A percentile compares a stretch with the other conserved stretches of the same genome.
These are phyloP conservation scores for Oxycera nigricornis DNA, from an alignment of 2,888 invertebrate species.

Conservation along the genomic window DNA sequence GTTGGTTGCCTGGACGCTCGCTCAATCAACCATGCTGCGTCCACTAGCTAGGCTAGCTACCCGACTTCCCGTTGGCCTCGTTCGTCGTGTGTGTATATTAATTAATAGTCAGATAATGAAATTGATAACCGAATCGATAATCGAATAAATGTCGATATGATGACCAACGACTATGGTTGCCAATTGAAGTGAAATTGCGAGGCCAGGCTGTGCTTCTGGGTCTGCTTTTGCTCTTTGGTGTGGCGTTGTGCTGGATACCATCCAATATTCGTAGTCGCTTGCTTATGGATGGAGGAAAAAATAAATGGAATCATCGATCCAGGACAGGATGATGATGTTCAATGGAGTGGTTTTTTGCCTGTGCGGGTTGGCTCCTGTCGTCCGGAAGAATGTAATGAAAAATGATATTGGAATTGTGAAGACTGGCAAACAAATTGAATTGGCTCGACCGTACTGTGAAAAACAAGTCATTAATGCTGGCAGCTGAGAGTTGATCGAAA, in stretches of 20 bases:
- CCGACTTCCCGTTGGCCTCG: neutral
- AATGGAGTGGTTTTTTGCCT: neutral
- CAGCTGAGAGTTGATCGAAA: too few species aligned
- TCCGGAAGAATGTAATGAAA: neutral
- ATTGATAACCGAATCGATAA: slow-evolving; percentile 35
- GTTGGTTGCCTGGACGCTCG: neutral
- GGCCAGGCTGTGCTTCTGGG: neutral
- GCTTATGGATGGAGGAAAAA: neutral
- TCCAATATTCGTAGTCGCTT: neutral
- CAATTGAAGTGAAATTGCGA: neutral
- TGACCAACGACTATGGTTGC: neutral
- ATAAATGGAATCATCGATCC: slow-evolving; percentile 1
- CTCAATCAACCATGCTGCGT: neutral
- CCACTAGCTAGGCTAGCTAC: neutral
- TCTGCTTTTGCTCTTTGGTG: neutral
- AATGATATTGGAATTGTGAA: neutral
- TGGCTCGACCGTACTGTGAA: too few species aligned
- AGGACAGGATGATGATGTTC: neutral
- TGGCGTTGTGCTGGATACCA: neutral
- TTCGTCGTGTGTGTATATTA: slow-evolving; percentile 2
- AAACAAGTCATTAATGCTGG: too few species aligned
- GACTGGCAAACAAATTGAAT: neutral
- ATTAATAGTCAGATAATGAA: slow-evolving; percentile 36
- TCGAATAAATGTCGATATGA: slow-evolving; percentile 36
- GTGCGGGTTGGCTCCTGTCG: neutral